phyloP scores from a whole-genome alignment of 2,113 vertebrate species.

The Euleptes europaea region DNA sequence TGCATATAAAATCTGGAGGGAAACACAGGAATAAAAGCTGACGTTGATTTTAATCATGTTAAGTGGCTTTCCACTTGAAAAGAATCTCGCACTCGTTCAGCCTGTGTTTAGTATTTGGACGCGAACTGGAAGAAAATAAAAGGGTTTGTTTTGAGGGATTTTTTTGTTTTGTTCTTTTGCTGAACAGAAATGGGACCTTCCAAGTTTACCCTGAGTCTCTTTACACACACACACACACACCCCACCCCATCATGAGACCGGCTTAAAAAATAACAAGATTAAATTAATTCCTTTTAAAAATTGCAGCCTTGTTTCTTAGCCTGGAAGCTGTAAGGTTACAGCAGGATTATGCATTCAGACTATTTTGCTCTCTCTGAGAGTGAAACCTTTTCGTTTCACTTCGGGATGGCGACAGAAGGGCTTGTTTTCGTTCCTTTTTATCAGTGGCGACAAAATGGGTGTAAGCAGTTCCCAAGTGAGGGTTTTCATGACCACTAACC shows the following conservation, averaged over 20 bases:
- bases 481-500: not conserved
- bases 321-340: conserved; percentile 6
- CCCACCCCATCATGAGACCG: not conserved
- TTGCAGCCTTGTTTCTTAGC: not conserved
- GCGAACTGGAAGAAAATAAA: not conserved
- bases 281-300: conserved; percentile 12
- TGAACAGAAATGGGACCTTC: not conserved
- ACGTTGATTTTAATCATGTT: conserved; percentile 4
- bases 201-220: not conserved
- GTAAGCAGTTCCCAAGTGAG: not conserved
- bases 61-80: not conserved
- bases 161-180: no score
- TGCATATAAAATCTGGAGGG: not conserved
- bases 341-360: not conserved
- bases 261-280: conserved; percentile 27
- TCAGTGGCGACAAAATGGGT: not conserved
- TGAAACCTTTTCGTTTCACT: not conserved
- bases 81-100: not conserved
- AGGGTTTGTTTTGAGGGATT: not conserved
- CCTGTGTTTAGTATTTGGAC: not conserved
- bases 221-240: no score
- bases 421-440: not conserved
- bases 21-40: not conserved
- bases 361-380: not conserved
- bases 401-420: not conserved